Evolutionary conservation across 2,113 vertebrate genomes (phyloP), one percentile per base, ranked within the genome.

Genomic region (Carassius carassius): DNA sequence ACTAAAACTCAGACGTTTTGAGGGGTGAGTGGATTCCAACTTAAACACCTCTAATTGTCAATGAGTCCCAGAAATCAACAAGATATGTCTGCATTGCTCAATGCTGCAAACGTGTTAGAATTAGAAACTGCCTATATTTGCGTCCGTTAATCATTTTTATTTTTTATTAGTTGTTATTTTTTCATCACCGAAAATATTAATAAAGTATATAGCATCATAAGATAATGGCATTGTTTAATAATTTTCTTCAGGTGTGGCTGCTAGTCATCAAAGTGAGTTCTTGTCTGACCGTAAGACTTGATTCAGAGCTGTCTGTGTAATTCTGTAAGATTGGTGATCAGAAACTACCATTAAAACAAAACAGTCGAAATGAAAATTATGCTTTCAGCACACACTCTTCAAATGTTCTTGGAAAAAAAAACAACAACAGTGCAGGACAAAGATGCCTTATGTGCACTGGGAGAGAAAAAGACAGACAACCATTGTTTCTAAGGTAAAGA

Each of bases 401-500:
- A 82, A 25, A 72, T 78, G 35, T 56, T 44, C 63, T 54, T 82
- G 29, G 19, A 76, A 60, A 19, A 70, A 58, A 76, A 54, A 54
- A 78, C n/a, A n/a, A n/a, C n/a, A 58, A 58, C 5, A n/a, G 78
- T 67, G 25, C 19, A 37, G 67, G 13, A 72, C 67, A 82, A 82
- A 82, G 80, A 32, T 44, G 0, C 80, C 29, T 49, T 21, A 25
- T 72, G 32, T 23, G 49, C 80, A 65, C 9, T 29, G 4, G 29
- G 29, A 35, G 19, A 25, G 47, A 81, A 12, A 65, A 67, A 54
- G 16, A 81, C 2, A 41, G 77, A 41, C 65, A 82, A 70, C 47
- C 80, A 58, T 82, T 82, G 80, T 82, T 70, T 82, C 58, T 23
- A 49, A 56, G 21, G 65, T 82, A 72, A 32, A 32, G 79, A 63